Conservation (phyloP, 2,113 vertebrate genomes). For the Tringa solitaria region DNA sequence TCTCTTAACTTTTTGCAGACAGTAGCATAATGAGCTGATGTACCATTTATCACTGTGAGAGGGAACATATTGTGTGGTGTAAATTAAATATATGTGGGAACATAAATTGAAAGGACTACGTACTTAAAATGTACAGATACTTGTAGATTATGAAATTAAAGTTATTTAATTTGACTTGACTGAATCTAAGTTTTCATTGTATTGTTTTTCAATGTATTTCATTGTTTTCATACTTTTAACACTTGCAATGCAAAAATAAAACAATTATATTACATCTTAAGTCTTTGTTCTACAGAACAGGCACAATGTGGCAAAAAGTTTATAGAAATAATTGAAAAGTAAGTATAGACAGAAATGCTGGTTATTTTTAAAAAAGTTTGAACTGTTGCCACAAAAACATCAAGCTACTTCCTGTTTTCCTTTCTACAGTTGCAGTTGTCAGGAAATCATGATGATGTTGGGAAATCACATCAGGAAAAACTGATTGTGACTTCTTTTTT, state of each 20-base stretch:
- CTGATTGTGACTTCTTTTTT: neutral
- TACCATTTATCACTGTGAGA: neutral
- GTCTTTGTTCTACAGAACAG: neutral
- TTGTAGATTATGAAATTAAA: conserved; percentile 2
- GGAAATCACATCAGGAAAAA: neutral
- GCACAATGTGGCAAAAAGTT: neutral
- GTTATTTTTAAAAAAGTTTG: neutral
- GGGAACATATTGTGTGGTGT: neutral
- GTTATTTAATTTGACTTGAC: neutral
- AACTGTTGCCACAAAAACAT: neutral
- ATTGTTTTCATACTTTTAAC: neutral
- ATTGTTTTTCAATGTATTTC: neutral
- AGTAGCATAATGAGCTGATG: neutral
- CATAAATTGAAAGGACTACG: neutral
- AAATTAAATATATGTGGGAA: neutral
- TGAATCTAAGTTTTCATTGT: neutral
- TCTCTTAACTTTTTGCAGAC: neutral
- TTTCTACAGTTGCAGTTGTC: neutral
- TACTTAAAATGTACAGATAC: neutral
- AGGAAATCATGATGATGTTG: neutral
- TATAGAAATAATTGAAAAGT: neutral
- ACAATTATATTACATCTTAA: neutral
- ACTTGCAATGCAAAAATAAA: neutral
- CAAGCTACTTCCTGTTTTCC: neutral
- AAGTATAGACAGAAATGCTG: neutral